These are phyloP conservation scores for Apodemia zela DNA, from an alignment of 2,888 invertebrate species.

Conservation along the genomic window DNA sequence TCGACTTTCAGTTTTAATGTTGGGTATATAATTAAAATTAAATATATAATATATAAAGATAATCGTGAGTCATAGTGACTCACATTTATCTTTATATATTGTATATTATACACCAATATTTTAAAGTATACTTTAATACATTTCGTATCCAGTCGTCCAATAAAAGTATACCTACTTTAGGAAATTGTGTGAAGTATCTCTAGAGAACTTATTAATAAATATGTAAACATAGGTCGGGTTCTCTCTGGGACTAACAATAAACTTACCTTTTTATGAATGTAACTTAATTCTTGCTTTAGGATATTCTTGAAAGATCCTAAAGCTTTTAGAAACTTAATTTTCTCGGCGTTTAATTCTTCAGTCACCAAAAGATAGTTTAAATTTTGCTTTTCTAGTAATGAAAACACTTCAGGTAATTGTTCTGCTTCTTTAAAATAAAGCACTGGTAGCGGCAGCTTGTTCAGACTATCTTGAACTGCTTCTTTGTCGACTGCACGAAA, in stretches of 20 bases:
- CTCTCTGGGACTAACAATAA: not conserved
- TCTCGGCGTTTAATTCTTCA: slow-evolving; percentile 60
- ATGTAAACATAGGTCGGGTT: no score
- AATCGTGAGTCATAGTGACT: no score
- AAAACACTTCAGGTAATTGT: slow-evolving; percentile 56
- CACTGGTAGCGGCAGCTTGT: slow-evolving; percentile 48
- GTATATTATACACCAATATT: no score
- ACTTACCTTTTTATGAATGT: slow-evolving; percentile 58
- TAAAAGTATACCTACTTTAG: no score
- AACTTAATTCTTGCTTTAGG: slow-evolving; percentile 51
- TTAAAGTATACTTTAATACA: no score
- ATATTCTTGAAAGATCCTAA: slow-evolving; percentile 47
- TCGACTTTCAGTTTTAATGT: no score
- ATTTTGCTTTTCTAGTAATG: slow-evolving; percentile 64
- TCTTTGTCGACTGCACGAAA: slow-evolving; percentile 50
- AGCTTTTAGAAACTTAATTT: slow-evolving; percentile 61
- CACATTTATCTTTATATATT: no score
- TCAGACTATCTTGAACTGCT: slow-evolving; percentile 44
- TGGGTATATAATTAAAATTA: no score
- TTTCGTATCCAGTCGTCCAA: no score
- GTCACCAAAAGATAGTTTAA: slow-evolving; percentile 67
- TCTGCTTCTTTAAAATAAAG: slow-evolving; percentile 63
- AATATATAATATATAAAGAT: no score
- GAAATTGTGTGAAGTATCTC: no score
- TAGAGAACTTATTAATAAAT: no score